Base-by-base conservation (phyloP, 2,797 vertebrate species). In the Champsocephalus esox region DNA sequence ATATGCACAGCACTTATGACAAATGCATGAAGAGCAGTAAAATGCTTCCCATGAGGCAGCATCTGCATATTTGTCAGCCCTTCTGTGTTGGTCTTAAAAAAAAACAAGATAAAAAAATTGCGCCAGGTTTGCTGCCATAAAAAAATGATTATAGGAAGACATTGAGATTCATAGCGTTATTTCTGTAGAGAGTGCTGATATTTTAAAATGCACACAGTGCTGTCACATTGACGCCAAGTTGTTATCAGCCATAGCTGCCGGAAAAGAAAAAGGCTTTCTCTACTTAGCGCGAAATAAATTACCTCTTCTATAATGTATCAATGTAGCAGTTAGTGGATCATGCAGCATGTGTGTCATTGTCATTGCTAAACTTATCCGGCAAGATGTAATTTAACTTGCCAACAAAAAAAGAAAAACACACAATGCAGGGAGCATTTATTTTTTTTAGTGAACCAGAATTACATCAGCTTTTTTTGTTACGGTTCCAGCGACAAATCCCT, bases 11-110 rank as follows among this genome's bases (percentile, higher is more conserved):
- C 65, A 45, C 62, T 83, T 75, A 24, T 24, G 52, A 79, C 77
- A 81, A 61, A 62, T 63, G 45, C 69, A 84, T 55, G 34, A 50
- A 70, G 63, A 85, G 66, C 74, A 70, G 67, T 84, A 83, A 9
- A 84, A 89, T 70, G 66, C 57, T 68, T 73, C 81, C 83, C 87
- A 88, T 85, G 85, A 82, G 79, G 83, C 68, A 45, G 58, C 24
- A 60, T 84, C 74, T 67, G 81, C 87, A 82, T 82, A 75, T 88
- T 87, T 70, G n/a, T 69, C 81, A 81, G 59, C 51, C 77, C 83
- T 73, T 83, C 82, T 85, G 78, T 2, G 14, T 34, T 51, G 61
- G 38, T 75, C 73, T 46, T 5, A 57, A 66, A 72, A 79, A 73
- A 81, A 5, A 75, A 65, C 48, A 48, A 12, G 50, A 66, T 60